Conservation (phyloP, 1,140 invertebrate genomes). For the Zaprionus davidi region DNA sequence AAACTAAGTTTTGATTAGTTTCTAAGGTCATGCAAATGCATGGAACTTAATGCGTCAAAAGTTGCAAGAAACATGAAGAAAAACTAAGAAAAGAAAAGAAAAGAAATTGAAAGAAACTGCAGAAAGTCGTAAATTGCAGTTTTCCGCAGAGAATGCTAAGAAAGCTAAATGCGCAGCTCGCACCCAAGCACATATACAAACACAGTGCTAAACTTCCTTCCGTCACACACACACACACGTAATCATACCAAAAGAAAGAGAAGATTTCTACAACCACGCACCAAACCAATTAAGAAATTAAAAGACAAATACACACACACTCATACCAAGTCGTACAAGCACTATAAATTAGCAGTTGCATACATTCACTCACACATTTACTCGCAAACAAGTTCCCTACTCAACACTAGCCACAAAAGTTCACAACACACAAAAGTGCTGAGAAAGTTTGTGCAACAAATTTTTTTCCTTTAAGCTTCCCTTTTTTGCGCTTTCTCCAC, state of each 20-base stretch:
- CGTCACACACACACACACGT: slow-evolving; percentile 30
- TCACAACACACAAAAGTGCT: slow-evolving; percentile 61
- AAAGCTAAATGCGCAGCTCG: slow-evolving; percentile 41
- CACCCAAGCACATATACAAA: slow-evolving; percentile 15
- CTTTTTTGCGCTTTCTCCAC: slow-evolving; percentile 14
- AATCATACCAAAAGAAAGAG: slow-evolving; percentile 12
- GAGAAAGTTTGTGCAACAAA: slow-evolving; percentile 73
- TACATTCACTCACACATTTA: slow-evolving; percentile 29
- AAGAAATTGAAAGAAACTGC: slow-evolving; percentile 36
- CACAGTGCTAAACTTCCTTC: slow-evolving; percentile 22
- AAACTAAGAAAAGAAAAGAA: slow-evolving; percentile 5
- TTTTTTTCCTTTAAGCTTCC: slow-evolving; percentile 35
- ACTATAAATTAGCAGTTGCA: slow-evolving; percentile 66
- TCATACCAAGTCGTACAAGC: slow-evolving; percentile 27
- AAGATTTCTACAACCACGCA: slow-evolving; percentile 42
- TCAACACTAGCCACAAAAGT: slow-evolving; percentile 73
- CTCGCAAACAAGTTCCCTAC: slow-evolving; percentile 53
- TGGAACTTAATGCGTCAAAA: slow-evolving; percentile 7
- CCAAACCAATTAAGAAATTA: slow-evolving; percentile 80
- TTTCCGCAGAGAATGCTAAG: slow-evolving; percentile 57
- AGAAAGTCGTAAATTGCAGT: slow-evolving; percentile 51
- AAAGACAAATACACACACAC: slow-evolving; percentile 75
- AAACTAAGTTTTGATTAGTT: slow-evolving; percentile 32
- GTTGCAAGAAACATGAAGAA: slow-evolving; percentile 7
- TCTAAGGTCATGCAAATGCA: slow-evolving; percentile 9